These are phyloP conservation scores for Euplagia quadripunctaria DNA, from an alignment of 2,888 invertebrate genomes.

Conservation along the genomic window DNA sequence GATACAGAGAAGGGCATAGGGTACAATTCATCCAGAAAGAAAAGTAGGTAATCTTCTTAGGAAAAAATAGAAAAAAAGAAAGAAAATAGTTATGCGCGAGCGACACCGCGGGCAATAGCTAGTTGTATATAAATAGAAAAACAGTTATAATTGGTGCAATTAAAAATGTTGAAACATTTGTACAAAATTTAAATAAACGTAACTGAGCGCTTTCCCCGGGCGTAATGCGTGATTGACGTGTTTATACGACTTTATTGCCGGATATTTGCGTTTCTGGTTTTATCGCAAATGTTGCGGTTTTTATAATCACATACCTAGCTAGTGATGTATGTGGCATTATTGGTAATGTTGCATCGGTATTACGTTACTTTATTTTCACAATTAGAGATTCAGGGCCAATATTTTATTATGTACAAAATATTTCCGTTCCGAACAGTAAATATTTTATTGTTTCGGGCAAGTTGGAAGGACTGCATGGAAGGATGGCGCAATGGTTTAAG, in stretches of 20 bases:
- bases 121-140: background rate
- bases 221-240: slow-evolving; percentile 24
- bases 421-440: no score
- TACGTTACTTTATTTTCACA: background rate
- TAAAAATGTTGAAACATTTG: slow-evolving; percentile 1
- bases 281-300: slow-evolving; percentile 28
- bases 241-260: slow-evolving; percentile 23
- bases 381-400: no score
- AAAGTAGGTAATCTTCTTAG: no score
- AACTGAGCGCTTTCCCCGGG: slow-evolving; percentile 6
- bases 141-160: slow-evolving; percentile 1
- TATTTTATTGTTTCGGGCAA: background rate
- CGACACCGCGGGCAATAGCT: background rate
- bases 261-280: slow-evolving; percentile 26
- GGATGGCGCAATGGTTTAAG: no score
- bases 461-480: background rate
- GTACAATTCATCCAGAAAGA: no score
- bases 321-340: background rate
- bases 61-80: no score
- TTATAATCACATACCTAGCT: slow-evolving; percentile 13
- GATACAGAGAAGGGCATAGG: no score
- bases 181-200: slow-evolving; percentile 3
- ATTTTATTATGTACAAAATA: background rate
- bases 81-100: no score
- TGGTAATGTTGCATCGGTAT: background rate